These are phyloP conservation scores for Gopherus flavomarginatus DNA, from an alignment of 2,113 vertebrate species.

Conservation along the genomic window DNA sequence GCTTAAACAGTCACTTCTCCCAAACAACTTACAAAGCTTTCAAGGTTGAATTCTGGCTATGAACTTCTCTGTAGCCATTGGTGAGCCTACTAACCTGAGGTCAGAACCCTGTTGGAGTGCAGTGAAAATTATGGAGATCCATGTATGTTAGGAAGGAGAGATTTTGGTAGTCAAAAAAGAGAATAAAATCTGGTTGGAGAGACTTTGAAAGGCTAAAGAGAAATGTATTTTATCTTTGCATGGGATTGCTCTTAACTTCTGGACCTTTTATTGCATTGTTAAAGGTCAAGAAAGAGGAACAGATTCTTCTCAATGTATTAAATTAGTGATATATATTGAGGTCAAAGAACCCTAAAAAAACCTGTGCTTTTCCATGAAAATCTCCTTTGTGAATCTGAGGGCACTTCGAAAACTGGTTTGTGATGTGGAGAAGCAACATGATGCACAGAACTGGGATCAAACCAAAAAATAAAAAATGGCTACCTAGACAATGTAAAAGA, in stretches of 20 bases:
- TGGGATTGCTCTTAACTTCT: neutral
- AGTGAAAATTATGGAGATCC: neutral
- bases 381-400: neutral
- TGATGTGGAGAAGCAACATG: neutral
- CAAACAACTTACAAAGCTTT: neutral
- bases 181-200: neutral
- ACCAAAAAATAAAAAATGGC: neutral
- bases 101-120: neutral
- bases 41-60: neutral
- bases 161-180: neutral
- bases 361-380: rapidly evolving
- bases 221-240: neutral
- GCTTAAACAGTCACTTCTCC: neutral
- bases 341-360: neutral
- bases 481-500: neutral
- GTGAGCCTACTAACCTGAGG: neutral
- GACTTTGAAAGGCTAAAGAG: neutral
- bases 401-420: neutral
- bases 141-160: rapidly evolving
- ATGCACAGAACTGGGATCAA: neutral
- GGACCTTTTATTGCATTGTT: neutral
- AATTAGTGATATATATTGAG: neutral
- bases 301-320: neutral
- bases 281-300: neutral
- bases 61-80: rapidly evolving